phyloP scores from a whole-genome alignment of 2,113 vertebrate species.

The Dunckerocampus dactyliophorus region DNA sequence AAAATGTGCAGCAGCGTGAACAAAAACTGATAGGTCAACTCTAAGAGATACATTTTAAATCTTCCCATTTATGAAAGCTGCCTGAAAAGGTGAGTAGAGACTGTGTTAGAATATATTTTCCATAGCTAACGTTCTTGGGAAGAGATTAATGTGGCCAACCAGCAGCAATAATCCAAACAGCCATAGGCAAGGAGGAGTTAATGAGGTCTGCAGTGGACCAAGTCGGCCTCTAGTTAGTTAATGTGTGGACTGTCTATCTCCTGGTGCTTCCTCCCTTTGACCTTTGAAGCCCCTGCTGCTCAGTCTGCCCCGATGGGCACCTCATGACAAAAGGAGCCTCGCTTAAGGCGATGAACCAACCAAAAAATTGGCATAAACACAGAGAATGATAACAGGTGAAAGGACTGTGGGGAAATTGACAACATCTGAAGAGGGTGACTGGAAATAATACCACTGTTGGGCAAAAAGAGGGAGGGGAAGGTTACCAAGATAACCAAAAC shows the following conservation, averaged over 20 bases:
- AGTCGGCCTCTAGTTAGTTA: conserved; percentile 45
- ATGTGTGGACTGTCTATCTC: conserved; percentile 40
- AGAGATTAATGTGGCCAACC: conserved; percentile 25
- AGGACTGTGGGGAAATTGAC: conserved; percentile 6
- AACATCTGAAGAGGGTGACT: background rate
- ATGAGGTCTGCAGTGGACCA: conserved; percentile 46
- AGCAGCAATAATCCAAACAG: conserved; percentile 43
- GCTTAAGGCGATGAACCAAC: background rate
- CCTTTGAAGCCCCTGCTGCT: conserved; percentile 51
- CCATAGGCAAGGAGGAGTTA: conserved; percentile 48
- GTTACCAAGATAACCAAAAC: background rate
- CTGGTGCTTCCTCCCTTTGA: conserved; percentile 45
- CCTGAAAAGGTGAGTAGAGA: conserved; percentile 7
- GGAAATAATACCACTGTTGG: background rate
- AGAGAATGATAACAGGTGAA: conserved; percentile 3
- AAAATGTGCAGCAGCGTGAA: background rate
- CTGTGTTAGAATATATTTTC: conserved; percentile 3
- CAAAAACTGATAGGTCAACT: conserved; percentile 7
- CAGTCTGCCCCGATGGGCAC: conserved; percentile 39
- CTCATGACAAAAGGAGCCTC: background rate
- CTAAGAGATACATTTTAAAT: background rate
- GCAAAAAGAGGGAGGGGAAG: conserved; percentile 1
- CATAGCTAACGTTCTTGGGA: background rate
- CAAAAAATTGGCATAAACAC: background rate
- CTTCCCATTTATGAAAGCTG: background rate